These are phyloP conservation scores for Rhipidura dahli DNA, from an alignment of 2,113 vertebrate genomes.

Conservation along the genomic window DNA sequence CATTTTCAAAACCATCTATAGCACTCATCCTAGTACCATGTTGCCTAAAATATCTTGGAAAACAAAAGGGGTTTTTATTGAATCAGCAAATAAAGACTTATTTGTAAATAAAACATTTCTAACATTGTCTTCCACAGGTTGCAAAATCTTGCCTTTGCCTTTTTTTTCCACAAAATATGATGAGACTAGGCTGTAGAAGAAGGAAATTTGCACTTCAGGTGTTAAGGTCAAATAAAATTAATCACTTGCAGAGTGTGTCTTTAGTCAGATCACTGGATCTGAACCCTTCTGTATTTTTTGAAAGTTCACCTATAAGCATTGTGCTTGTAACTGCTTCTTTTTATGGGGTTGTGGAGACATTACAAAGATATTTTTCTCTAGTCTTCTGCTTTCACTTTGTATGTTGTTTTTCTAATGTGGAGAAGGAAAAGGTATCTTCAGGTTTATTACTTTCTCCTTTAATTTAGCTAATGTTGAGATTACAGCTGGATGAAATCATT, in stretches of 20 bases:
- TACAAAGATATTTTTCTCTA: neutral
- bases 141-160: neutral
- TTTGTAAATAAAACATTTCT: rapidly evolving
- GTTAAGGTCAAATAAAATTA: neutral
- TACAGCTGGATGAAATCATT: neutral
- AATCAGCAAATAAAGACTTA: neutral
- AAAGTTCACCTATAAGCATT: neutral
- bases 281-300: neutral
- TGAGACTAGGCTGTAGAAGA: neutral
- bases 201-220: neutral
- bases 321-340: neutral
- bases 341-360: neutral
- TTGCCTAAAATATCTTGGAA: neutral
- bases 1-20: neutral
- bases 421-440: neutral
- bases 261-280: neutral
- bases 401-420: neutral
- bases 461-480: neutral
- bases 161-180: neutral
- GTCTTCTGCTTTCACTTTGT: neutral
- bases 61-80: neutral
- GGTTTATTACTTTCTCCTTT: neutral
- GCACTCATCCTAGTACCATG: neutral
- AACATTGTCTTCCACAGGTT: neutral
- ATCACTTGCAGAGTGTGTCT: neutral